These are phyloP conservation scores for Sakesphorus luctuosus DNA, from an alignment of 2,113 vertebrate genomes.

Conservation along the genomic window DNA sequence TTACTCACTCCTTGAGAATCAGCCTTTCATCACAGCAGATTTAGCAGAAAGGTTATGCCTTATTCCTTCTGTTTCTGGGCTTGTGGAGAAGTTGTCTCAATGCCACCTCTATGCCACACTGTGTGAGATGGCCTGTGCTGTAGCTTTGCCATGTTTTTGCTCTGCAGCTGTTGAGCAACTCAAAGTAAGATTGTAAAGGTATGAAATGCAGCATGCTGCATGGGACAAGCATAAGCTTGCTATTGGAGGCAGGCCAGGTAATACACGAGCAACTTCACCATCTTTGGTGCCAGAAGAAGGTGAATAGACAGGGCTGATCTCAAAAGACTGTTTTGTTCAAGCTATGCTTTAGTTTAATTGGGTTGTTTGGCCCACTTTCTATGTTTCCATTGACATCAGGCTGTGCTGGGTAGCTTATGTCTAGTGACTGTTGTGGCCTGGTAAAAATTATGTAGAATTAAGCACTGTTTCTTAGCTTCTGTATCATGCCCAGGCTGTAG, in stretches of 20 bases:
- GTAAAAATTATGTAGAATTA: background rate
- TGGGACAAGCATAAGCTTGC: background rate
- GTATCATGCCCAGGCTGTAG: accelerated
- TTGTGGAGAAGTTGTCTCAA: background rate
- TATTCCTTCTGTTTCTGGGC: background rate
- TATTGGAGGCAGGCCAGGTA: background rate
- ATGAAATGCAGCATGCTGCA: background rate
- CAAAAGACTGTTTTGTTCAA: background rate
- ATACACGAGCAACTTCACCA: background rate
- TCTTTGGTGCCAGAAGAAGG: background rate
- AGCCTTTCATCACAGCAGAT: background rate
- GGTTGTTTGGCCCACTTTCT: background rate
- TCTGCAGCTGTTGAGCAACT: background rate
- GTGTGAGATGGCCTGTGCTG: background rate
- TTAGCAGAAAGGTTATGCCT: background rate
- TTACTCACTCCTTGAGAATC: background rate
- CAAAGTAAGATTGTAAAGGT: background rate
- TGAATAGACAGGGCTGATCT: background rate
- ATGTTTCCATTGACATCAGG: accelerated
- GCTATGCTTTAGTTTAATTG: background rate
- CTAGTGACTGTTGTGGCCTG: background rate
- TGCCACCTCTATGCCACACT: background rate
- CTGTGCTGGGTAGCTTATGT: background rate
- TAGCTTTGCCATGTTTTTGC: background rate
- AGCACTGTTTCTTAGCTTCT: background rate